Percentiles rank a stretch among this genome's conserved stretches.
Conservation (phyloP, 2,797 vertebrate genomes). For the Cephalopachus bancanus region DNA sequence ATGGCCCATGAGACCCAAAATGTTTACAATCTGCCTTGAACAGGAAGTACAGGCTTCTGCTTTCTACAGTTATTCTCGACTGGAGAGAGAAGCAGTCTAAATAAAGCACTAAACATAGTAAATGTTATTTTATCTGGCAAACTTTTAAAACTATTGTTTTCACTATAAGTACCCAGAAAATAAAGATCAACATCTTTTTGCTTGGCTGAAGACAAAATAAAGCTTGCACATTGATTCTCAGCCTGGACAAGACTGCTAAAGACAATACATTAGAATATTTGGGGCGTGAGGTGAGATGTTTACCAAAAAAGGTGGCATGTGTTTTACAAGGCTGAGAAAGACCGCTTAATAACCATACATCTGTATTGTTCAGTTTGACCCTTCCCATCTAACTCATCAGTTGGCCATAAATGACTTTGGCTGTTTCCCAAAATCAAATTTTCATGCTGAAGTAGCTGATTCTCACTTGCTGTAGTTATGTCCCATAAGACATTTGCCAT, state of each 20-base stretch:
- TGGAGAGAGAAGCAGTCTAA: neutral
- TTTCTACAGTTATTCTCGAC: conserved; percentile 18
- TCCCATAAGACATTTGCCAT: neutral
- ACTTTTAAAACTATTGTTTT: conserved; percentile 31
- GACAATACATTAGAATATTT: neutral
- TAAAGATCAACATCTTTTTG: neutral
- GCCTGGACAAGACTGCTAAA: neutral
- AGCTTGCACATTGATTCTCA: conserved; percentile 4
- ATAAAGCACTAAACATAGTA: neutral
- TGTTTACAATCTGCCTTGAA: neutral
- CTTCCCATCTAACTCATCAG: conserved; percentile 1
- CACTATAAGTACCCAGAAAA: conserved; percentile 25
- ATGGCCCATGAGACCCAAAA: neutral
- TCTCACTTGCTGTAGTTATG: neutral
- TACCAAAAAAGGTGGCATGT: neutral
- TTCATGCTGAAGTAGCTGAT: neutral
- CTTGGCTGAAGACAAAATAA: conserved; percentile 25
- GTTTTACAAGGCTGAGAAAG: conserved; percentile 13
- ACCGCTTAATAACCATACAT: conserved; percentile 8
- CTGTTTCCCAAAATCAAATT: conserved; percentile 45
- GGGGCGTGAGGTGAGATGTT: neutral
- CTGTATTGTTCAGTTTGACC: neutral
- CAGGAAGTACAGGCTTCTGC: neutral
- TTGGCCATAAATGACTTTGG: conserved; percentile 20
- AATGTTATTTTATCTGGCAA: conserved; percentile 41